Conservation (phyloP, 1,140 invertebrate genomes). For the Trichomalopsis sarcophagae region DNA sequence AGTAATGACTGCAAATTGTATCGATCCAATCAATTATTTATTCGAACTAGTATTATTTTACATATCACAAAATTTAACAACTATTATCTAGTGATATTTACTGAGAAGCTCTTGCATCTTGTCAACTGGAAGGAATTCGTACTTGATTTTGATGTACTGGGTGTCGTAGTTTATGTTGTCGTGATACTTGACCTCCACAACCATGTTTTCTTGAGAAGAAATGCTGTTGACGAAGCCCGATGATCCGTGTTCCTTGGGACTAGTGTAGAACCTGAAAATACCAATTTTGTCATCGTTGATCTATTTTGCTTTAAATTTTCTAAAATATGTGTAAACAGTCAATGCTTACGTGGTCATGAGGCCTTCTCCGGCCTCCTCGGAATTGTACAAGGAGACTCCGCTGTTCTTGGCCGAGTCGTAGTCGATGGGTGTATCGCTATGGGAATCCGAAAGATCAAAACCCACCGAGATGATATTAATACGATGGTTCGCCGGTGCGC, state of each 20-base stretch:
- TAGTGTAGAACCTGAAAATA: not conserved
- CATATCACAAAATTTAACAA: too few relatives aligned
- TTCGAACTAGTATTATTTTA: too few relatives aligned
- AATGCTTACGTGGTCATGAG: too few relatives aligned
- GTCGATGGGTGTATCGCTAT: not conserved
- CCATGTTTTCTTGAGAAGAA: not conserved
- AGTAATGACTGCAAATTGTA: too few relatives aligned
- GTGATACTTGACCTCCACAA: not conserved
- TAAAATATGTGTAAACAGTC: too few relatives aligned
- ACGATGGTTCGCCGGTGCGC: not conserved
- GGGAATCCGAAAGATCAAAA: not conserved
- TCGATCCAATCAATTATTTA: too few relatives aligned
- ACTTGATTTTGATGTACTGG: not conserved
- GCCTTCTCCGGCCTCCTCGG: not conserved
- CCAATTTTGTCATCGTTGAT: too few relatives aligned
- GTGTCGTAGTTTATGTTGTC: not conserved
- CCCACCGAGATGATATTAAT: not conserved
- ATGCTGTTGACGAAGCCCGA: not conserved
- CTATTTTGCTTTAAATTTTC: too few relatives aligned
- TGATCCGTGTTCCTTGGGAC: not conserved
- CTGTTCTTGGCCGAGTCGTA: not conserved
- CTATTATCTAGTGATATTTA: not conserved
- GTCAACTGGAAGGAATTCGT: constrained; percentile 7
- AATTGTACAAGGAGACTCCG: not conserved
- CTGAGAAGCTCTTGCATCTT: not conserved